These are phyloP conservation scores for Protosalanx chinensis DNA, from an alignment of 2,797 vertebrate species.

Conservation along the genomic window DNA sequence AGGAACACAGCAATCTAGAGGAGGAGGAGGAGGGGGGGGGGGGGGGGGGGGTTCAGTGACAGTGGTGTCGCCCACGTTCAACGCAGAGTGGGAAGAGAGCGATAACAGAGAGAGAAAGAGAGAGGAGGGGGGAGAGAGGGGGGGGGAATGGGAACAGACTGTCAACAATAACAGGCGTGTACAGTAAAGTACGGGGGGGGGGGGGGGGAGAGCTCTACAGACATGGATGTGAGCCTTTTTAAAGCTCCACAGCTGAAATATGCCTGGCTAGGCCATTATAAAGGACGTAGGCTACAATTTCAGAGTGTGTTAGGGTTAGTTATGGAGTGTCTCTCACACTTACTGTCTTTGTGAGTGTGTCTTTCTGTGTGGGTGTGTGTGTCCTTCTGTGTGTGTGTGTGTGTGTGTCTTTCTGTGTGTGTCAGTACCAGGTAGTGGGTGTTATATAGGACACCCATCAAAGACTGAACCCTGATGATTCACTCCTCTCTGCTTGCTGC, in stretches of 20 bases:
- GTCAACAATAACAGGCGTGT: constrained; percentile 7
- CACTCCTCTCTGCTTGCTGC: constrained; percentile 30
- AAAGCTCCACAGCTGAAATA: not conserved
- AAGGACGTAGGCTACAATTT: not conserved
- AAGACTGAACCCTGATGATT: constrained; percentile 50
- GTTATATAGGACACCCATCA: constrained; percentile 47
- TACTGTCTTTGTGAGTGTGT: not conserved
- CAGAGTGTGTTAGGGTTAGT: not conserved
- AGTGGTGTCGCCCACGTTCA: constrained; percentile 51
- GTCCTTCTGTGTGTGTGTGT: constrained; percentile 9
- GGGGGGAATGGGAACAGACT: constrained; percentile 35
- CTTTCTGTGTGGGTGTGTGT: constrained; percentile 14
- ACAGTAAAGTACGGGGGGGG: not conserved
- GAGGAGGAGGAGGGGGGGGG: constrained; percentile 42
- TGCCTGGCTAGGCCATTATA: not conserved
- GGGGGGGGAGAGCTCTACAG: not conserved
- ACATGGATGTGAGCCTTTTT: not conserved
- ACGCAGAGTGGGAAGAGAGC: constrained; percentile 54
- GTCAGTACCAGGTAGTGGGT: constrained; percentile 27
- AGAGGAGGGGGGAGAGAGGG: constrained; percentile 50
- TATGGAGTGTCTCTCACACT: not conserved
- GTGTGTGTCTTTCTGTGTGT: constrained; percentile 14
- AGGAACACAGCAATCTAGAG: constrained; percentile 36
- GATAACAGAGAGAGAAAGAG: constrained; percentile 21
- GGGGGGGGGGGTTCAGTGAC: constrained; percentile 39